A percentile compares a stretch with the other conserved stretches of the same genome.
These are phyloP conservation scores for Melanotaenia pygmaea DNA, from an alignment of 2,797 vertebrate species.

Conservation along the genomic window DNA sequence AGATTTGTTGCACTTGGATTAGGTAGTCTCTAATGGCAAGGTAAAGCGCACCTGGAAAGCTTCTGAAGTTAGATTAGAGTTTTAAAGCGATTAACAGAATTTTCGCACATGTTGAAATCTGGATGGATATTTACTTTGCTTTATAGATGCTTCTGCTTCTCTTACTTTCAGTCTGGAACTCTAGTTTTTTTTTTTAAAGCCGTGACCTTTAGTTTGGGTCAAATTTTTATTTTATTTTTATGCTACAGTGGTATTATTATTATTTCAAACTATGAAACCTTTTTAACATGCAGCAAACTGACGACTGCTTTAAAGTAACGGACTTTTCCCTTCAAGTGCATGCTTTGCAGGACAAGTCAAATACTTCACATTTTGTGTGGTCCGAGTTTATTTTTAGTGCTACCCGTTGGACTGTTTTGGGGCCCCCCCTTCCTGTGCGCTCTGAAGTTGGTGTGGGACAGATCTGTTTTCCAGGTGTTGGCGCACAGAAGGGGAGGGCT, in stretches of 20 bases:
- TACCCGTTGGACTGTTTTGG: conserved; percentile 58
- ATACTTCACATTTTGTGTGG: conserved; percentile 63
- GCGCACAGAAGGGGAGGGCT: conserved; percentile 42
- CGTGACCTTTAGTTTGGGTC: neutral
- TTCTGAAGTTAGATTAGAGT: neutral
- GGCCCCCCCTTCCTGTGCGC: conserved; percentile 62
- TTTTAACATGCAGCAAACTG: conserved; percentile 1
- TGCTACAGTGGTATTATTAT: no score
- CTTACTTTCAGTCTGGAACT: neutral
- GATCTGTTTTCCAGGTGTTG: conserved; percentile 78
- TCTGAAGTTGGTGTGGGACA: conserved; percentile 56
- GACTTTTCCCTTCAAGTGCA: conserved; percentile 5
- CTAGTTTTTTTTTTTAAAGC: neutral
- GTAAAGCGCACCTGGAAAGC: conserved; percentile 3
- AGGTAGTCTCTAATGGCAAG: conserved; percentile 7
- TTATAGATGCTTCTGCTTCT: neutral
- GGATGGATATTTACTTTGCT: neutral
- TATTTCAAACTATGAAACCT: neutral
- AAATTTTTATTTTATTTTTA: neutral
- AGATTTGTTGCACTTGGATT: conserved; percentile 56
- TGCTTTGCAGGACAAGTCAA: conserved; percentile 41
- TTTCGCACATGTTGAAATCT: neutral
- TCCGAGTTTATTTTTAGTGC: conserved; percentile 74
- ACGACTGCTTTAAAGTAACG: conserved; percentile 6
- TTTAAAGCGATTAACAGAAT: neutral